These are phyloP conservation scores for Ligdia adustata DNA, from an alignment of 2,888 invertebrate genomes.

Conservation along the genomic window DNA sequence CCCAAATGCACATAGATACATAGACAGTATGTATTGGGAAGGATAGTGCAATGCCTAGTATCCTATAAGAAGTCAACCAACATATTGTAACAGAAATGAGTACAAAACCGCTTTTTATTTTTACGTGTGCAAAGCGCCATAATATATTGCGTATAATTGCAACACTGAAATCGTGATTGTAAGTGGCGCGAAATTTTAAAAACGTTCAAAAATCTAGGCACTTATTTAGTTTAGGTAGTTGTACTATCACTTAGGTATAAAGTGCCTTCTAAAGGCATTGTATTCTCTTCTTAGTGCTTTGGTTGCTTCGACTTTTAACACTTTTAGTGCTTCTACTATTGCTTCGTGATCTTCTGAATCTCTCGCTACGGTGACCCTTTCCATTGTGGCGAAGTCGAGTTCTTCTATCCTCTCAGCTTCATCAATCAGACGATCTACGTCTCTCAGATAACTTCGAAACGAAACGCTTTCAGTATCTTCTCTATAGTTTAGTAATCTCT, in stretches of 20 bases:
- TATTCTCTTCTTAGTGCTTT: slow-evolving; percentile 72
- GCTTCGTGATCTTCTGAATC: slow-evolving; percentile 64
- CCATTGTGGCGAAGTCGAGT: slow-evolving; percentile 72
- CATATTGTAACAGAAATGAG: too few relatives aligned
- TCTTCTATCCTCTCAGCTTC: slow-evolving; percentile 73
- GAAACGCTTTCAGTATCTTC: slow-evolving; percentile 62
- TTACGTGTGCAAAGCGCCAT: neutral
- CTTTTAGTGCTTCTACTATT: slow-evolving; percentile 61
- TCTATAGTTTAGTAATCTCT: slow-evolving; percentile 60
- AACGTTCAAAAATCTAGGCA: slow-evolving; percentile 46
- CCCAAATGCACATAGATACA: too few relatives aligned
- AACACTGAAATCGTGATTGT: slow-evolving; percentile 1
- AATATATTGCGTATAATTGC: slow-evolving; percentile 4
- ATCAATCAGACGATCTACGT: slow-evolving; percentile 63
- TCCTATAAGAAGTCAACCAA: too few relatives aligned
- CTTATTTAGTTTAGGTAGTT: slow-evolving; percentile 23
- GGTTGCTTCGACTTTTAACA: slow-evolving; percentile 67
- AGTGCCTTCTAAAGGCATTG: slow-evolving; percentile 64
- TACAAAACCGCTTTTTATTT: neutral
- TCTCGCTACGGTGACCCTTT: slow-evolving; percentile 60
- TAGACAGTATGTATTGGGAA: too few relatives aligned
- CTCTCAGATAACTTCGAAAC: slow-evolving; percentile 56
- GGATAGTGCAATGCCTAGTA: too few relatives aligned
- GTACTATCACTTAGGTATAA: slow-evolving; percentile 41
- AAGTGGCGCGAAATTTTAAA: slow-evolving; percentile 59